A percentile compares a stretch with the other conserved stretches of the same genome.
Conservation (phyloP, 2,113 vertebrate species). For the Scortum barcoo region DNA sequence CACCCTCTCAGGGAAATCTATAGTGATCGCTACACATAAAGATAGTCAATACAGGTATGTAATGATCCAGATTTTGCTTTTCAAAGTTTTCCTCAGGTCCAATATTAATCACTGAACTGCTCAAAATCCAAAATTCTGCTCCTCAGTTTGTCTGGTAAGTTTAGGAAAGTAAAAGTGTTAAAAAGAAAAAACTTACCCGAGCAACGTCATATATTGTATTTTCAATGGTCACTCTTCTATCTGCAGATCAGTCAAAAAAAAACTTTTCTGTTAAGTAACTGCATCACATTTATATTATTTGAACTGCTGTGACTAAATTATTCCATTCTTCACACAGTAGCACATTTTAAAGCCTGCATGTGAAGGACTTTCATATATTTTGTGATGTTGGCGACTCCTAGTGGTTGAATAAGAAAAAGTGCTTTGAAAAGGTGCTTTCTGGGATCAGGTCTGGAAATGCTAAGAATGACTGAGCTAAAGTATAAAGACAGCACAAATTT, state of each 20-base stretch:
- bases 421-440: too few relatives aligned
- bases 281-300: neutral
- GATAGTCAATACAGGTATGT: neutral
- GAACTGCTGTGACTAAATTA: neutral
- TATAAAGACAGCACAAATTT: neutral
- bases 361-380: neutral
- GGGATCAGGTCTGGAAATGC: neutral
- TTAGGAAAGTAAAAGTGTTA: neutral
- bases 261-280: neutral
- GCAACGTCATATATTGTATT: neutral
- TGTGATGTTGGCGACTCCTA: neutral
- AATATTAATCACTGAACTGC: too few relatives aligned
- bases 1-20: neutral
- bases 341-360: neutral
- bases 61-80: neutral
- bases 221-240: rapidly evolving
- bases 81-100: neutral
- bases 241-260: constrained; percentile 36
- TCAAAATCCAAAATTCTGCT: neutral
- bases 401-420: neutral
- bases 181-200: constrained; percentile 15
- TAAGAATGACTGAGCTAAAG: neutral
- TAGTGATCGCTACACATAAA: neutral
- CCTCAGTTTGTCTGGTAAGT: neutral
- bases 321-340: neutral